Evolutionary conservation across 2,797 vertebrate species (phyloP).

Genomic region (Linurgus olivaceus): DNA sequence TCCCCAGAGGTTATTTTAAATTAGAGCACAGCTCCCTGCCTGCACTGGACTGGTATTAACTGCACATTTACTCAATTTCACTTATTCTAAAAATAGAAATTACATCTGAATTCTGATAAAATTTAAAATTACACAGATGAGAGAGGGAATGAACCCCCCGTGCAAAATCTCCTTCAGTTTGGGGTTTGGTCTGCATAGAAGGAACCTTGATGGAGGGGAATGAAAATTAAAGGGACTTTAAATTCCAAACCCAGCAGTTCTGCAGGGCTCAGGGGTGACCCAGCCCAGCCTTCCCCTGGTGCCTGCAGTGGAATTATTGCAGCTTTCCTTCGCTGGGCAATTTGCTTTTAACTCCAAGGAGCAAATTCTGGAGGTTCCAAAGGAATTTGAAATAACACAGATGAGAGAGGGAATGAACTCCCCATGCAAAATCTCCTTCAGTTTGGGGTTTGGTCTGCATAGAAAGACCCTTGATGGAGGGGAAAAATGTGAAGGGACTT

Average conservation of each 20-base stretch:
- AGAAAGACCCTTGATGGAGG: not conserved
- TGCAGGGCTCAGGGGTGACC: not conserved
- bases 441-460: not conserved
- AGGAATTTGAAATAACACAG: not conserved
- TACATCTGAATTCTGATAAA: not conserved
- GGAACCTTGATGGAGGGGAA: not conserved
- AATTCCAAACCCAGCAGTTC: not conserved
- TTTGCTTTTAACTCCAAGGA: not conserved
- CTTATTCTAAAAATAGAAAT: not conserved
- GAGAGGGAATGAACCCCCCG: not conserved
- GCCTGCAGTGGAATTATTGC: not conserved
- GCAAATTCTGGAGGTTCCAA: not conserved
- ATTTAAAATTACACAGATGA: rapidly evolving
- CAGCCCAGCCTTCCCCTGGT: not conserved
- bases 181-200: not conserved
- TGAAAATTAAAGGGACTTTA: rapidly evolving
- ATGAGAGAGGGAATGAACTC: not conserved
- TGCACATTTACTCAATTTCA: not conserved
- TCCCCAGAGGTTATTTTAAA: not conserved
- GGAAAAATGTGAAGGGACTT: rapidly evolving
- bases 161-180: not conserved
- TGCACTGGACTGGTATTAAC: not conserved
- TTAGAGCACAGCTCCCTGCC: not conserved
- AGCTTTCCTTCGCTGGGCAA: not conserved
- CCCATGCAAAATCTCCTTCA: not conserved